phyloP scores from a whole-genome alignment of 2,113 vertebrate genomes.

The Coptodon rendalli region DNA sequence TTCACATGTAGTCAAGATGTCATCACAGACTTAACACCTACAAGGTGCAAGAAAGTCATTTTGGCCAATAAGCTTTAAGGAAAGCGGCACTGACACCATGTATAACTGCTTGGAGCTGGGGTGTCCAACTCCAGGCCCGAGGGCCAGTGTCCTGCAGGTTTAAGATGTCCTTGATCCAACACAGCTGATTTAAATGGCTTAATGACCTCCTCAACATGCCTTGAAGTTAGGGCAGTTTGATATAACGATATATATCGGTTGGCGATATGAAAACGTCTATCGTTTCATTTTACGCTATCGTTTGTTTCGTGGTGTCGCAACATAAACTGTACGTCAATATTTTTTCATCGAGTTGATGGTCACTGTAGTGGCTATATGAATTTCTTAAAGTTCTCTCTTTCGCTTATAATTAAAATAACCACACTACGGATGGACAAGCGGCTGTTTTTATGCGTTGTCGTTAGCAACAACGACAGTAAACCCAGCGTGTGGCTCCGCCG shows the following conservation, averaged over 20 bases:
- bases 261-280: neutral
- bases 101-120: neutral
- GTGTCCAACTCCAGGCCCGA: neutral
- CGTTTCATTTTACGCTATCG: neutral
- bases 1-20: neutral
- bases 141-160: neutral
- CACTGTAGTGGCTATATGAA: neutral
- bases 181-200: neutral
- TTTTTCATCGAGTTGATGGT: neutral
- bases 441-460: neutral
- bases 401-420: neutral
- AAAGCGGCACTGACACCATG: rapidly evolving
- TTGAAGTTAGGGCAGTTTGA: neutral
- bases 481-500: neutral
- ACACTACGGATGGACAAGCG: neutral
- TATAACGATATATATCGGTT: neutral
- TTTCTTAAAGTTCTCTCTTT: neutral
- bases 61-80: neutral
- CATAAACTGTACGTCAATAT: rapidly evolving
- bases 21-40: neutral
- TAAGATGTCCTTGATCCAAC: neutral
- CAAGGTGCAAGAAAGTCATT: neutral
- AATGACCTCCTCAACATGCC: neutral
- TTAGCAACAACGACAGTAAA: neutral
- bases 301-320: neutral